These are phyloP conservation scores for Synanthedon vespiformis DNA, from an alignment of 2,888 invertebrate species.

Conservation along the genomic window DNA sequence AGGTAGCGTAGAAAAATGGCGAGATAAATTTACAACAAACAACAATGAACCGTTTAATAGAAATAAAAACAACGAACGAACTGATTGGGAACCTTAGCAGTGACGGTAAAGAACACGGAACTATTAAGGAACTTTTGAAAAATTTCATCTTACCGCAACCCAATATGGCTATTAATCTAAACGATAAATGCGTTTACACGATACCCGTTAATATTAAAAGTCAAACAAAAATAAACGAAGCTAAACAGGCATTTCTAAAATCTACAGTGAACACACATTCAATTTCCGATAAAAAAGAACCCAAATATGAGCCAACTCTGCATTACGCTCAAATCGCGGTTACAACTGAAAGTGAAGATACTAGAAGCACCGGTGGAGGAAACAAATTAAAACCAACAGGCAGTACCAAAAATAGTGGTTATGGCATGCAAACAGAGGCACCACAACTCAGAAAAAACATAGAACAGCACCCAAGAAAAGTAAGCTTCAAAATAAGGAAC, in stretches of 20 bases:
- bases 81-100: conserved; percentile 42
- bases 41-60: conserved; percentile 52
- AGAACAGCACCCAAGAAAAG: conserved; percentile 62
- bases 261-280: conserved; percentile 30
- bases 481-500: conserved; percentile 73
- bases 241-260: conserved; percentile 51
- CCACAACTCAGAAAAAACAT: conserved; percentile 35
- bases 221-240: conserved; percentile 45
- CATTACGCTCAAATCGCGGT: conserved; percentile 60
- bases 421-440: conserved; percentile 17
- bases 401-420: conserved; percentile 16
- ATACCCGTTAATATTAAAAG: conserved; percentile 42
- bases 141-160: conserved; percentile 53
- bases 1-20: conserved; percentile 59
- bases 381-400: conserved; percentile 16
- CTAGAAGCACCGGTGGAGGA: conserved; percentile 62
- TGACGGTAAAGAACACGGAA: conserved; percentile 44
- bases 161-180: conserved; percentile 52
- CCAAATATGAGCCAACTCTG: conserved; percentile 26
- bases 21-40: conserved; percentile 44
- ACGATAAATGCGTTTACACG: conserved; percentile 45
- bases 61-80: conserved; percentile 45
- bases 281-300: conserved; percentile 10
- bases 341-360: conserved; percentile 50
- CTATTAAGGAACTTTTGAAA: conserved; percentile 49